Percentiles rank a stretch among this genome's conserved stretches.
These are phyloP conservation scores for Drosophila trapezifrons DNA, from an alignment of 1,140 invertebrate species.

Conservation along the genomic window DNA sequence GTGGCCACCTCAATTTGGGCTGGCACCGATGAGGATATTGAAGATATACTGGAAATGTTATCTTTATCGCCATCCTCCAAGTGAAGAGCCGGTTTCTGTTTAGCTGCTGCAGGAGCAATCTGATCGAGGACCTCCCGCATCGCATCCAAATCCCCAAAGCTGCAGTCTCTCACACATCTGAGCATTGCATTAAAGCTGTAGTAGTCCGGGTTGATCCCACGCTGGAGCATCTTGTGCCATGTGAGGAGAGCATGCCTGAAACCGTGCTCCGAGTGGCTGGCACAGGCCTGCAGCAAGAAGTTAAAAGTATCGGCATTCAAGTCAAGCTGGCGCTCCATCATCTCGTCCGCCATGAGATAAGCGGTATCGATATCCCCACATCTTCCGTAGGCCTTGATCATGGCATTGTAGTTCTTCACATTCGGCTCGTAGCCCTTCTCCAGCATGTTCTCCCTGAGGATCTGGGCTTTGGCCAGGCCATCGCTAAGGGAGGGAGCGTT, in stretches of 20 bases:
- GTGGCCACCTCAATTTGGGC: conserved; percentile 36
- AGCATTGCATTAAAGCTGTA: conserved; percentile 93
- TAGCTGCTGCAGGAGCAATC: conserved; percentile 39
- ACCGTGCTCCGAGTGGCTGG: conserved; percentile 90
- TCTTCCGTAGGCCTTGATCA: conserved; percentile 95
- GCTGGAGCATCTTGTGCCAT: conserved; percentile 92
- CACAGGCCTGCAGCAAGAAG: conserved; percentile 93
- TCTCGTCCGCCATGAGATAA: conserved; percentile 93
- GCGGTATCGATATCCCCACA: conserved; percentile 91
- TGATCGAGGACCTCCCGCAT: conserved; percentile 85
- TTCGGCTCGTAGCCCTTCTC: conserved; percentile 89
- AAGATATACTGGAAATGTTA: conserved; percentile 1
- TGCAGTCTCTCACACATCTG: conserved; percentile 91
- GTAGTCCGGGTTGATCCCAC: conserved; percentile 88
- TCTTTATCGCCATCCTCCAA: neutral
- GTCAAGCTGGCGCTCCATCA: conserved; percentile 88
- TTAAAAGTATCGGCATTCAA: conserved; percentile 90
- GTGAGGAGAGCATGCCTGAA: conserved; percentile 91
- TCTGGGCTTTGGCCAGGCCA: conserved; percentile 87
- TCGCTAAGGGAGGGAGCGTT: conserved; percentile 89
- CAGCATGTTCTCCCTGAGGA: conserved; percentile 88
- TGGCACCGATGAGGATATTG: neutral
- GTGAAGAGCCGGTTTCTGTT: neutral
- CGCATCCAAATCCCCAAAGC: conserved; percentile 88
- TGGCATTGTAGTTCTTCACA: conserved; percentile 91